These are phyloP conservation scores for Hydroisotoma schaefferi DNA, from an alignment of 2,888 invertebrate species.

Conservation along the genomic window DNA sequence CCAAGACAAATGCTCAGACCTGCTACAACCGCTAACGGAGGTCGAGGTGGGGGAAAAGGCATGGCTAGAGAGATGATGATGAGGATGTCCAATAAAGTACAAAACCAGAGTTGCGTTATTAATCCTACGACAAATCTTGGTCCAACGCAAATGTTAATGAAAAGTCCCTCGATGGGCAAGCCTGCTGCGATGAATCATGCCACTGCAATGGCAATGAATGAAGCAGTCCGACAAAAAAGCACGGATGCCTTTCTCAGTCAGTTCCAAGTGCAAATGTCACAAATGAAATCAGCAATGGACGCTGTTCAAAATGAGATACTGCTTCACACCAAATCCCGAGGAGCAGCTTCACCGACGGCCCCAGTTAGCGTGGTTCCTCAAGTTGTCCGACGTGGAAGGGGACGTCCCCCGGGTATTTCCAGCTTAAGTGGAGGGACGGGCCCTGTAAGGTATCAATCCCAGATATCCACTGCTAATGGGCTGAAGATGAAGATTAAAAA, in stretches of 20 bases:
- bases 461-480: conserved; percentile 63
- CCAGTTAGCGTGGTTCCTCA: not conserved
- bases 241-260: conserved; percentile 44
- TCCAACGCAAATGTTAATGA: not conserved
- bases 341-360: not conserved
- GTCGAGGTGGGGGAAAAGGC: not conserved
- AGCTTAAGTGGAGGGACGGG: conserved; percentile 8
- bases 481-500: conserved; percentile 69
- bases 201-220: not conserved
- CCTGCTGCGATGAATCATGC: conserved; percentile 3
- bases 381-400: not conserved
- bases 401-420: not conserved
- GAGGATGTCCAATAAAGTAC: not conserved
- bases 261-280: conserved; percentile 48
- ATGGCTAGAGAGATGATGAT: not conserved
- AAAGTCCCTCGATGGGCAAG: conserved; percentile 14
- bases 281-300: conserved; percentile 47
- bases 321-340: not conserved
- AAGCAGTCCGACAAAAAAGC: conserved; percentile 26
- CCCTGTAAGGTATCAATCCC: conserved; percentile 59
- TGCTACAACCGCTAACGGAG: conserved; percentile 12
- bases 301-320: conserved; percentile 40
- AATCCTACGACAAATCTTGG: not conserved
- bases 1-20: conserved; percentile 14
- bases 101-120: conserved; percentile 9